These are phyloP conservation scores for Nycticebus coucang DNA, from an alignment of 2,113 vertebrate species.

Conservation along the genomic window DNA sequence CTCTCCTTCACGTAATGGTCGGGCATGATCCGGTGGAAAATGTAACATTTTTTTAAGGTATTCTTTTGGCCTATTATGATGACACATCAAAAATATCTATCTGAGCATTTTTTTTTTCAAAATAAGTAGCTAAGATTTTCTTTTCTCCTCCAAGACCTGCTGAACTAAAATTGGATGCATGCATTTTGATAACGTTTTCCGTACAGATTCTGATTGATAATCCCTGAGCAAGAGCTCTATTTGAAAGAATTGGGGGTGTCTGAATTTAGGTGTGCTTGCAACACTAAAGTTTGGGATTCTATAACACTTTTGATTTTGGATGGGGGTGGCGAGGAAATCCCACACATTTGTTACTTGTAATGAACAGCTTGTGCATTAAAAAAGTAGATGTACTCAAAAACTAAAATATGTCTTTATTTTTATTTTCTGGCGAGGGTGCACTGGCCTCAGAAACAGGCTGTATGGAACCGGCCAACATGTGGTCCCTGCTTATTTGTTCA, in stretches of 20 bases:
- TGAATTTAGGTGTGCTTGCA: too few species aligned
- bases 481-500: not conserved
- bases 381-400: not conserved
- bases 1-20: not conserved
- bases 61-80: too few species aligned
- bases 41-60: not conserved
- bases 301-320: not conserved
- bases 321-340: not conserved
- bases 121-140: not conserved
- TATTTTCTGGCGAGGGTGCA: not conserved
- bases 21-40: rapidly evolving
- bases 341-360: not conserved
- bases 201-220: not conserved
- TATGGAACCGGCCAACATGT: too few species aligned
- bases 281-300: not conserved
- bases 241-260: too few species aligned
- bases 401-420: not conserved
- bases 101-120: not conserved
- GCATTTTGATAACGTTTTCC: not conserved
- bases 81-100: not conserved
- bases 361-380: not conserved
- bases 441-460: not conserved
- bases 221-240: too few species aligned
- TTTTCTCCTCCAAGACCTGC: not conserved
- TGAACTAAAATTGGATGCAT: not conserved